Base-by-base conservation (phyloP, 2,797 vertebrate species). In the Pipistrellus pipistrellus region DNA sequence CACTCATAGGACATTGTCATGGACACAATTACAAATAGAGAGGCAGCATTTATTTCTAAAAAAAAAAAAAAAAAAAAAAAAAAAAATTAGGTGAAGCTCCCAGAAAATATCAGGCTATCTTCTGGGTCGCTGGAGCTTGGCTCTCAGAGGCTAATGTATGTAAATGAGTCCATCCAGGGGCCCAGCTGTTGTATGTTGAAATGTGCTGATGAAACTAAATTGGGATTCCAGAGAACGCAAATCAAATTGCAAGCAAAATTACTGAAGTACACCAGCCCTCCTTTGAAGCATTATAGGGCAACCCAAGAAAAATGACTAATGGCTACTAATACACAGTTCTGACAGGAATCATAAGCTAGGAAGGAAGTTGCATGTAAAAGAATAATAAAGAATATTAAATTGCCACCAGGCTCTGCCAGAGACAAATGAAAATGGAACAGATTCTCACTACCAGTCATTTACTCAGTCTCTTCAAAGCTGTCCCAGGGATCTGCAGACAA, bases 161-260 rank as follows among this genome's bases (percentile, higher is more conserved):
- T 92, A 97, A 97, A 97, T 96, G 91, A 93, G 17, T 90, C 59
- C 95, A 90, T 94, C 90, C 75, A 35, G 77, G 66, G 85, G 78
- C 94, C 95, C 96, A 97, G 97, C 96, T 97, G 96, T 90, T 97
- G 83, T 92, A 86, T 44, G 77, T 71, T 81, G 93, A 95, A 97
- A 96, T 94, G 91, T 96, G 95, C 88, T 96, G 96, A 96, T 88
- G 85, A 96, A 96, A 97, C 94, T 92, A 95, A 97, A 96, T 83
- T 85, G 94, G 90, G 82, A 95, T 96, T 96, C 94, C 75, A 95
- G 72, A 91, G 85, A 97, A 96, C 76, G 69, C 96, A 97, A 97
- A 97, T 97, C 95, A 96, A 97, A 97, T 97, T 97, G 97, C 95
- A 96, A 95, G 94, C 96, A 95, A 96, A 97, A 97, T 95, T 94